A percentile compares a stretch with the other conserved stretches of the same genome.
Conservation (phyloP, 2,113 vertebrate species). For the Catagonus wagneri region DNA sequence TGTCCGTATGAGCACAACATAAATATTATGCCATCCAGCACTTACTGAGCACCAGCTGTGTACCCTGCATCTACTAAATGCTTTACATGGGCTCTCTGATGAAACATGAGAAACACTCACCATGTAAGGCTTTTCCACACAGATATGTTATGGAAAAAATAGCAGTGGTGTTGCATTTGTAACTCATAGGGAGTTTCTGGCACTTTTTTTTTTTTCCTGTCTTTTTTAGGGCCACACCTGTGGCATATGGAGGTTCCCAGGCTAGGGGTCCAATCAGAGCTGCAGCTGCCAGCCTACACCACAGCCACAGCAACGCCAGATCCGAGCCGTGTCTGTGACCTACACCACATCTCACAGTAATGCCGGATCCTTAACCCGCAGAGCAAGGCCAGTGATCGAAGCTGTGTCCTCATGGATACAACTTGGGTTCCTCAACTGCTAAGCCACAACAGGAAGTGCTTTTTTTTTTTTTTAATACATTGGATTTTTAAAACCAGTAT, state of each 20-base stretch:
- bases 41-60: neutral
- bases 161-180: neutral
- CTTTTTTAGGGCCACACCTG: too few species aligned
- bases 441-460: too few species aligned
- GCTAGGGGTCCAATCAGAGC: too few species aligned
- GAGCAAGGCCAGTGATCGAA: too few species aligned
- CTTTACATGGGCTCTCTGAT: neutral
- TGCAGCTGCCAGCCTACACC: too few species aligned
- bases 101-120: neutral
- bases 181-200: neutral
- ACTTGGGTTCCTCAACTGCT: too few species aligned
- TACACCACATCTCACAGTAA: too few species aligned
- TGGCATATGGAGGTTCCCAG: too few species aligned
- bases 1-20: rapidly evolving
- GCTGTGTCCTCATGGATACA: too few species aligned
- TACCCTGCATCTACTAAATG: neutral
- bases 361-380: too few species aligned
- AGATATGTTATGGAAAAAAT: neutral
- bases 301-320: too few species aligned
- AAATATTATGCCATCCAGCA: neutral
- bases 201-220: neutral
- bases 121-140: neutral
- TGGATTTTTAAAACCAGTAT: neutral
- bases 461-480: neutral
- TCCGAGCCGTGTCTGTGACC: too few species aligned